Percentiles rank a stretch among this genome's conserved stretches.
Evolutionary conservation across 2,888 invertebrate species (phyloP).

Genomic region (Eulithis prunata): DNA sequence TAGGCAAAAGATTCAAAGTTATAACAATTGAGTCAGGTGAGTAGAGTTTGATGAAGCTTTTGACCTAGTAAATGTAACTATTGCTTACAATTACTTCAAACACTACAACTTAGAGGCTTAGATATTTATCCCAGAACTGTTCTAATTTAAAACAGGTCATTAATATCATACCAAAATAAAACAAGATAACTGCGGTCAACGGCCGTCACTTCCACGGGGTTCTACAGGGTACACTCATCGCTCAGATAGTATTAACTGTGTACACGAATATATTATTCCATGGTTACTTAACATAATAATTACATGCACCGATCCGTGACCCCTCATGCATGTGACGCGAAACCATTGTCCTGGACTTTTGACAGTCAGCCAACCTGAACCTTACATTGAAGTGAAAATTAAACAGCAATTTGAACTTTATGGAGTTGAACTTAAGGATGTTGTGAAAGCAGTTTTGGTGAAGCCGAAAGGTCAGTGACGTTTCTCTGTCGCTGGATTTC

Average conservation of each 20-base stretch:
- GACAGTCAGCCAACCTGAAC: constrained; percentile 65
- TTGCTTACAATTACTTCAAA: background rate
- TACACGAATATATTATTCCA: constrained; percentile 31
- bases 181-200: constrained; percentile 39
- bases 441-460: constrained; percentile 32
- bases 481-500: constrained; percentile 27
- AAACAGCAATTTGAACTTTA: constrained; percentile 39
- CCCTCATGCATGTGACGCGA: constrained; percentile 58
- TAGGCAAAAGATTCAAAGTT: background rate
- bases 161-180: constrained; percentile 38
- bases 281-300: constrained; percentile 55
- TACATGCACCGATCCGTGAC: constrained; percentile 56
- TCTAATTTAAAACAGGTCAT: constrained; percentile 29
- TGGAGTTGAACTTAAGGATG: constrained; percentile 32
- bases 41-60: too few relatives aligned
- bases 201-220: constrained; percentile 41
- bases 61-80: background rate
- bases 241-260: constrained; percentile 28
- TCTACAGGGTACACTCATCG: constrained; percentile 42
- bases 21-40: too few relatives aligned
- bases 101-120: background rate
- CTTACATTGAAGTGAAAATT: constrained; percentile 27
- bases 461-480: constrained; percentile 51
- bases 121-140: constrained; percentile 9
- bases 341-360: constrained; percentile 63